Evolutionary conservation across 1,140 invertebrate species (phyloP), one percentile per base, ranked within the genome.

Genomic region (Cyclina sinensis): DNA sequence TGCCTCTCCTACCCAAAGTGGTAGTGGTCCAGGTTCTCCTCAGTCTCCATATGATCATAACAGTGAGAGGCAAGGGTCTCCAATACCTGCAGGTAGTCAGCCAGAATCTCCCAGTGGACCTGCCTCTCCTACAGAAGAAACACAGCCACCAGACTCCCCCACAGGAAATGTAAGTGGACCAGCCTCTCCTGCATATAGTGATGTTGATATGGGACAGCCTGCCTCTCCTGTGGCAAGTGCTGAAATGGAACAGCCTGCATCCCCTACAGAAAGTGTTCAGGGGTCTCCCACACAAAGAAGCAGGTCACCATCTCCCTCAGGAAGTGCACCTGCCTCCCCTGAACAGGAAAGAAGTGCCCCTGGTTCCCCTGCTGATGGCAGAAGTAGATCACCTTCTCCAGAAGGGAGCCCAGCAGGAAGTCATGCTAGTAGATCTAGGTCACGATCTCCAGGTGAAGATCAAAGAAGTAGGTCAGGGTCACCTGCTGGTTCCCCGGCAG

Each of bases 381-480:
- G 39, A 24, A 82, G 80, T 46, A 35, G 30, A 46, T 57, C 32
- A 2, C 37, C n/a, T 30, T 74, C 51, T 14, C 65, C 21, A 24
- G 35, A 35, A 21, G 39, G 73, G 39, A 84, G 79, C 32, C 65
- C 81, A 27, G 39, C 30, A 57, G 81, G 30, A 18, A 51, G 39
- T 24, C 32, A n/a, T 30, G 37, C 24, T 11, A 73, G 81, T 48
- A 78, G 70, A n/a, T 86, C 84, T 78, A 59, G 70, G 54, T 86
- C 84, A 86, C 46, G 30, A 14, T 73, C 65, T 16, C 48, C 70
- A 27, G 73, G 4, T 76, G 70, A 78, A 78, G 70, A 54, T 30
- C 84, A 86, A n/a, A 86, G 84, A 65, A 86, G 84, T 78, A 86
- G 84, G 73, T 86, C 84, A 59, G 70, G 48, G 5, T 86, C 83